Percentiles rank a stretch among this genome's conserved stretches.
These are phyloP conservation scores for Agapostemon virescens DNA, from an alignment of 2,888 invertebrate genomes.

Conservation along the genomic window DNA sequence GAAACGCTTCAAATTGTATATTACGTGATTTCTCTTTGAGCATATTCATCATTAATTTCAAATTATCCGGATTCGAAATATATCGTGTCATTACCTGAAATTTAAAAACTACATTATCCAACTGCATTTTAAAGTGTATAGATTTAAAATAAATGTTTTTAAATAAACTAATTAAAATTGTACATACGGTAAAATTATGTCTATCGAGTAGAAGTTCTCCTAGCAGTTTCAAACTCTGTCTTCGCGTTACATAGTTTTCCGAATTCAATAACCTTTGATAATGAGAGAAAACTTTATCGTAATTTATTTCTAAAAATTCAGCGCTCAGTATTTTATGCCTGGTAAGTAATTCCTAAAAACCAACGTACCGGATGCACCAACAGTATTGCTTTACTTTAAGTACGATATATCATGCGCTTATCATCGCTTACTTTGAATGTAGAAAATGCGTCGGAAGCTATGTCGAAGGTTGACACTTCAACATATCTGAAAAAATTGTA, in stretches of 20 bases:
- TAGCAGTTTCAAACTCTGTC: slow-evolving; percentile 98
- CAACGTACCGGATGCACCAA: slow-evolving; percentile 62
- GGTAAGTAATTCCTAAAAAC: slow-evolving; percentile 92
- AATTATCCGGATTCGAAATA: slow-evolving; percentile 99
- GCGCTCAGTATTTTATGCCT: slow-evolving; percentile 97
- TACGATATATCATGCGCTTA: slow-evolving; percentile 48
- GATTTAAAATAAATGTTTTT: slow-evolving; percentile 4
- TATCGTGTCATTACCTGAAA: slow-evolving; percentile 94
- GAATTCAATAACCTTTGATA: slow-evolving; percentile 99
- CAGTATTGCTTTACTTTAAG: slow-evolving; percentile 51
- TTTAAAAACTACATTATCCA: slow-evolving; percentile 1
- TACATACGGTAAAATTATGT: slow-evolving; percentile 97
- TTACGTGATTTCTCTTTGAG: slow-evolving; percentile 99
- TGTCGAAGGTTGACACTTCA: slow-evolving; percentile 99
- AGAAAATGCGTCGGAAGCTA: slow-evolving; percentile 99
- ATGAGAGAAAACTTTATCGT: slow-evolving; percentile 98
- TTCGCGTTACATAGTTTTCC: slow-evolving; percentile 99
- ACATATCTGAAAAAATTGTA: slow-evolving; percentile 99
- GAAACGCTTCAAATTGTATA: slow-evolving; percentile 99
- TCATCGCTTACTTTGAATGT: slow-evolving; percentile 94
- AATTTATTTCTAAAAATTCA: slow-evolving; percentile 99
- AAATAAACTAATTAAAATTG: slow-evolving; percentile 15
- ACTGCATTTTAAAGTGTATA: neutral
- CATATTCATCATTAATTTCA: slow-evolving; percentile 99
- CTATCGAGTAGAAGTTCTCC: slow-evolving; percentile 98